Conservation (phyloP, 2,113 vertebrate species). For the Nibea coibor region DNA sequence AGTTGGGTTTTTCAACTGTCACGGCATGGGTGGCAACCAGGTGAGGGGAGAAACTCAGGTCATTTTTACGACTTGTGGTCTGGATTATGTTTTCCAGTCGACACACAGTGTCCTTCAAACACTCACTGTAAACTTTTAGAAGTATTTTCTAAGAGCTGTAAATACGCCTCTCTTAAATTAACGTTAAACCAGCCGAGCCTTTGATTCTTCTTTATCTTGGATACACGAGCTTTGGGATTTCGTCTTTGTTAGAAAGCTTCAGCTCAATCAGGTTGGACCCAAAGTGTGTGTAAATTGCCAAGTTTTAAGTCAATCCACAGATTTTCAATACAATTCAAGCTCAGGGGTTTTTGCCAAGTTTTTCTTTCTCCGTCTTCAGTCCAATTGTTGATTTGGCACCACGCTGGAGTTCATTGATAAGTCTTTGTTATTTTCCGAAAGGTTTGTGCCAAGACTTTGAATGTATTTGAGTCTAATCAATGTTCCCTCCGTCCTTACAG, state of each 20-base stretch:
- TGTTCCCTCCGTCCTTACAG: neutral
- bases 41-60: constrained; percentile 75
- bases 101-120: neutral
- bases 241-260: neutral
- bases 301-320: constrained; percentile 16
- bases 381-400: constrained; percentile 8
- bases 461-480: constrained; percentile 5
- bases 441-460: constrained; percentile 12
- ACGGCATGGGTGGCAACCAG: constrained; percentile 99
- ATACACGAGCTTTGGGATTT: constrained; percentile 10
- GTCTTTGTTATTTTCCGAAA: constrained; percentile 1
- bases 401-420: neutral
- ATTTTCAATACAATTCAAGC: constrained; percentile 16
- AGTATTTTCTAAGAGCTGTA: neutral
- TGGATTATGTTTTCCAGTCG: neutral
- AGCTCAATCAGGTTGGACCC: neutral
- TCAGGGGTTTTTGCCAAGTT: neutral
- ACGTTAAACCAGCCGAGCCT: neutral
- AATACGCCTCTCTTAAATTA: neutral
- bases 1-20: constrained; percentile 99
- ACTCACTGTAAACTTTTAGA: neutral
- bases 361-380: neutral
- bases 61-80: neutral
- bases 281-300: constrained; percentile 1
- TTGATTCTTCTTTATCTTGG: constrained; percentile 16